Conservation (phyloP, 2,888 invertebrate species). For the Phalangium opilio region DNA sequence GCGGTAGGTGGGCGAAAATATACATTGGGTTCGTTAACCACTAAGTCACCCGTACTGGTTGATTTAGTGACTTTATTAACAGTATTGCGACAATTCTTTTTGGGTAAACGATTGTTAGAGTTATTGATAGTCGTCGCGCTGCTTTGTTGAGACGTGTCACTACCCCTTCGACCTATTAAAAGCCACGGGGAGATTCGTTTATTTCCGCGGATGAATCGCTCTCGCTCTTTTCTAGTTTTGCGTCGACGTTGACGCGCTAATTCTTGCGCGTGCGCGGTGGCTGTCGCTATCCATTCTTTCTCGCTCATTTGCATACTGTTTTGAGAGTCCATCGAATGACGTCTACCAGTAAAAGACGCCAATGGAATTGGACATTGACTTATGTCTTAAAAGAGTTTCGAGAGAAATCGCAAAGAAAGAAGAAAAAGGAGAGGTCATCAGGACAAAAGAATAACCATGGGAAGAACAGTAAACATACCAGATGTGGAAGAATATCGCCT, state of each 20-base stretch:
- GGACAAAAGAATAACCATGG: too few species aligned
- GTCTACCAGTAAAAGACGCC: conserved; percentile 11
- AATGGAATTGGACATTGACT: conserved; percentile 15
- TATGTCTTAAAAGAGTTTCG: conserved; percentile 7
- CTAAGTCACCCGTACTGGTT: conserved; percentile 20
- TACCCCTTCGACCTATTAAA: conserved; percentile 13
- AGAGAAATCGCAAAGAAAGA: too few species aligned
- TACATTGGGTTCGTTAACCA: not conserved
- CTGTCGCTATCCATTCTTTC: conserved; percentile 13
- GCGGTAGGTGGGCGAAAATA: conserved; percentile 1
- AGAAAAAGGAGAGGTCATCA: too few species aligned
- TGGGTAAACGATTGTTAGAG: not conserved
- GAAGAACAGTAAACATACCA: conserved; percentile 3
- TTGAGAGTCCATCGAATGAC: conserved; percentile 16
- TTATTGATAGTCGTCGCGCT: conserved; percentile 5
- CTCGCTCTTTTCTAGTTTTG: conserved; percentile 18
- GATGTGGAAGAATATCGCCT: conserved; percentile 17
- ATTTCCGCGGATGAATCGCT: conserved; percentile 6
- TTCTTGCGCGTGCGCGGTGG: not conserved
- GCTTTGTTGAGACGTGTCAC: conserved; percentile 17
- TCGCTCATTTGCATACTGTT: conserved; percentile 16
- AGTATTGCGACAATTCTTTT: not conserved
- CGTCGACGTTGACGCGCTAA: conserved; percentile 13
- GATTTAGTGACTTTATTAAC: conserved; percentile 11
- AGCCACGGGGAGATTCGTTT: conserved; percentile 13